phyloP scores from a whole-genome alignment of 2,113 vertebrate species.

The Danionella cerebrum region DNA sequence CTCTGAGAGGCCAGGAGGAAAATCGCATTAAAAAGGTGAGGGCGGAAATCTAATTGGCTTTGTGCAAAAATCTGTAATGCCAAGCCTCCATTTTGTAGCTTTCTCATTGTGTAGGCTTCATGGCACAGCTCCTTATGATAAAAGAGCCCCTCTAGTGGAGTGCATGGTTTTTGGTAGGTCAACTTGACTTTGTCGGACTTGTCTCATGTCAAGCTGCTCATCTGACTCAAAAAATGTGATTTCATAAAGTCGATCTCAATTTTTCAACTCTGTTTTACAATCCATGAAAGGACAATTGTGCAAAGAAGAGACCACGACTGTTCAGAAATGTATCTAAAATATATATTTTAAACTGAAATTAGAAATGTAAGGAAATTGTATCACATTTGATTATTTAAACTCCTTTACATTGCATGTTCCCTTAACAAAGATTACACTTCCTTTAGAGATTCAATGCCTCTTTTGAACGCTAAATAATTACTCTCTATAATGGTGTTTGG shows the following conservation, averaged over 20 bases:
- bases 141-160: neutral
- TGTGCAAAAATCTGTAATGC: slow-evolving; percentile 33
- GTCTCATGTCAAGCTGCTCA: neutral
- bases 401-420: too few species aligned
- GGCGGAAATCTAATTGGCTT: slow-evolving; percentile 17
- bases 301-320: too few species aligned
- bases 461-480: too few species aligned
- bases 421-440: too few species aligned
- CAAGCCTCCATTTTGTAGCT: slow-evolving; percentile 28
- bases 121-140: neutral
- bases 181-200: slow-evolving; percentile 10
- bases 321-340: too few species aligned
- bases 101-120: neutral
- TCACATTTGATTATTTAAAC: too few species aligned
- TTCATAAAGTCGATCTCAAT: neutral
- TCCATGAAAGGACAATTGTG: neutral
- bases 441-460: too few species aligned
- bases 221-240: neutral
- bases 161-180: neutral
- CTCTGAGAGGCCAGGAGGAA: slow-evolving; percentile 26
- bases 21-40: slow-evolving; percentile 34
- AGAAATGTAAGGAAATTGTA: too few species aligned
- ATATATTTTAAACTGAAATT: too few species aligned
- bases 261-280: neutral
- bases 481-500: too few species aligned